Conservation (phyloP, 2,888 invertebrate species). For the Thera britannica region DNA sequence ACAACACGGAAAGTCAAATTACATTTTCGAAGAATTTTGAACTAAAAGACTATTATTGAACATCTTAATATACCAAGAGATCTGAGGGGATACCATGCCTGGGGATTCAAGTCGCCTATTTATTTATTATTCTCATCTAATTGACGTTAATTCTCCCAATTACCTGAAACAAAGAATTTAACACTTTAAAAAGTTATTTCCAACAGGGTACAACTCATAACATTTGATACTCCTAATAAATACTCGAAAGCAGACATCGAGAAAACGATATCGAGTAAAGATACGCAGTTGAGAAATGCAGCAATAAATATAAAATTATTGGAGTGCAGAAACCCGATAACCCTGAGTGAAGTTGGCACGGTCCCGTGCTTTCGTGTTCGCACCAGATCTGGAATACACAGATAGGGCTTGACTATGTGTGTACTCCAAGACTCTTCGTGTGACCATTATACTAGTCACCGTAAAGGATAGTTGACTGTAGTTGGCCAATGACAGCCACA, state of each 20-base stretch:
- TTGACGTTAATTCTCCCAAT: neutral
- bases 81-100: too few species aligned
- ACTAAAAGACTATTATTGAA: too few species aligned
- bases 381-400: neutral
- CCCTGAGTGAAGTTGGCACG: constrained; percentile 12
- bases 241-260: constrained; percentile 6
- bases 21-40: too few species aligned
- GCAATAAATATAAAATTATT: constrained; percentile 37
- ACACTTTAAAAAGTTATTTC: constrained; percentile 5
- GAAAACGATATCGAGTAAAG: constrained; percentile 24
- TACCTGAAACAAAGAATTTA: constrained; percentile 32
- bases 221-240: neutral
- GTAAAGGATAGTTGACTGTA: too few species aligned
- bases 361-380: constrained; percentile 1
- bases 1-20: too few species aligned
- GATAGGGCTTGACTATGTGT: neutral
- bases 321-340: constrained; percentile 30
- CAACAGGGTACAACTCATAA: neutral
- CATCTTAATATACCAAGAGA: too few species aligned
- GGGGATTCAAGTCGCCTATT: neutral
- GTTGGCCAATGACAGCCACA: too few species aligned
- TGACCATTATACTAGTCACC: too few species aligned
- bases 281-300: constrained; percentile 24
- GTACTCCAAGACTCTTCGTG: neutral
- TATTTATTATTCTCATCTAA: neutral